Conservation (phyloP, 2,797 vertebrate genomes). For the Argya squamiceps region DNA sequence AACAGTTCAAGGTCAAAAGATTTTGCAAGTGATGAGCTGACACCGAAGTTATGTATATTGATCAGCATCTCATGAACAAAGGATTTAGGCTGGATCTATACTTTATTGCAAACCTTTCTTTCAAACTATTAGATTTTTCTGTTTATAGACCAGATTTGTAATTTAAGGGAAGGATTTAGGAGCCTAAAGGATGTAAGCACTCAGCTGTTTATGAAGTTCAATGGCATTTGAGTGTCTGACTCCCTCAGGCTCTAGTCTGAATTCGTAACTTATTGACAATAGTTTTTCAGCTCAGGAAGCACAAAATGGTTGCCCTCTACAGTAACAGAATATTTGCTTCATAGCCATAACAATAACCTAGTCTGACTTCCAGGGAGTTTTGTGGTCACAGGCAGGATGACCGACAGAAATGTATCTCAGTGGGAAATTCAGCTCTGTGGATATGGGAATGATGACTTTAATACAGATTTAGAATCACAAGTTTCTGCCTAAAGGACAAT, state of each 20-base stretch:
- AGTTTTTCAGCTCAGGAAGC: constrained; percentile 35
- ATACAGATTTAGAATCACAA: neutral
- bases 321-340: neutral
- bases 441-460: neutral
- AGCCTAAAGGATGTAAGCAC: constrained; percentile 23
- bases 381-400: neutral
- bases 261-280: neutral
- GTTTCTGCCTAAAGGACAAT: neutral
- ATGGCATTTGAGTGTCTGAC: constrained; percentile 33
- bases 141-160: constrained; percentile 22
- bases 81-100: constrained; percentile 40
- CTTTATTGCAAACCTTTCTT: constrained; percentile 38
- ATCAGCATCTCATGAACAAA: constrained; percentile 16
- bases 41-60: neutral
- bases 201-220: constrained; percentile 53
- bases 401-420: neutral
- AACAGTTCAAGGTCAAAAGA: constrained; percentile 24
- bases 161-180: constrained; percentile 34
- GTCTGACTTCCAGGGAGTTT: neutral
- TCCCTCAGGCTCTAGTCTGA: constrained; percentile 3
- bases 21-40: neutral
- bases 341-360: neutral
- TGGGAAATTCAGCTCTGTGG: neutral
- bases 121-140: constrained; percentile 10
- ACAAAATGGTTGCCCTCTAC: constrained; percentile 40